phyloP scores from a whole-genome alignment of 2,888 invertebrate species.

The Physocephala rufipes region DNA sequence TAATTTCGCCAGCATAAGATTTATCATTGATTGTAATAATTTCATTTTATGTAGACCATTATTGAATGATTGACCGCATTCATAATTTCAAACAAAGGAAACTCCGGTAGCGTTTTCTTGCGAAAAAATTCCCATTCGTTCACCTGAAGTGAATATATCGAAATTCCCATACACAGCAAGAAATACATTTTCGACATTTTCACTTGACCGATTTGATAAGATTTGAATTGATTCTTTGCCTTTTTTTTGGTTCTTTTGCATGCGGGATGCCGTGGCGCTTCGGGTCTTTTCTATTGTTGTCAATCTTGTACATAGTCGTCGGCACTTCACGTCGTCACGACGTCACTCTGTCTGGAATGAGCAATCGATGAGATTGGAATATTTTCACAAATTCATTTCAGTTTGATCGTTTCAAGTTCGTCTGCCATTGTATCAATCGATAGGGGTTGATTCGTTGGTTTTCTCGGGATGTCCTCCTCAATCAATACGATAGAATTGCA shows the following conservation, averaged over 20 bases:
- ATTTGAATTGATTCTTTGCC: slow-evolving; percentile 22
- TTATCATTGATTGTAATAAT: no score
- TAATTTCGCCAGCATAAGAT: no score
- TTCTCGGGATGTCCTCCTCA: neutral
- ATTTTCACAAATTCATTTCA: slow-evolving; percentile 17
- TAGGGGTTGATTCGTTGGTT: slow-evolving; percentile 15
- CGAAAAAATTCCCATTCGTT: slow-evolving; percentile 36
- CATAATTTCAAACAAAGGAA: neutral
- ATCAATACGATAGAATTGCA: neutral
- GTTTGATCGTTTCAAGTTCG: slow-evolving; percentile 6
- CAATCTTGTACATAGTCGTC: no score
- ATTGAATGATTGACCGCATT: no score
- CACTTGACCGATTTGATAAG: slow-evolving; percentile 34
- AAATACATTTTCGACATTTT: slow-evolving; percentile 30
- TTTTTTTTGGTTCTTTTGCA: slow-evolving; percentile 21
- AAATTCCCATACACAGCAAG: slow-evolving; percentile 36
- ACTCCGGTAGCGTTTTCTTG: slow-evolving; percentile 16
- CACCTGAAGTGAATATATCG: slow-evolving; percentile 29
- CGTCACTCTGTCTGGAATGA: slow-evolving; percentile 7
- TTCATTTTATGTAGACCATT: no score
- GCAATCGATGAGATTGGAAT: slow-evolving; percentile 11
- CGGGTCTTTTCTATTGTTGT: slow-evolving; percentile 11
- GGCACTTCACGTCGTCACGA: neutral
- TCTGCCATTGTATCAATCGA: slow-evolving; percentile 4
- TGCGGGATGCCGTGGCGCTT: slow-evolving; percentile 15